Conservation (phyloP, 2,797 vertebrate genomes). For the Carcharodon carcharias region DNA sequence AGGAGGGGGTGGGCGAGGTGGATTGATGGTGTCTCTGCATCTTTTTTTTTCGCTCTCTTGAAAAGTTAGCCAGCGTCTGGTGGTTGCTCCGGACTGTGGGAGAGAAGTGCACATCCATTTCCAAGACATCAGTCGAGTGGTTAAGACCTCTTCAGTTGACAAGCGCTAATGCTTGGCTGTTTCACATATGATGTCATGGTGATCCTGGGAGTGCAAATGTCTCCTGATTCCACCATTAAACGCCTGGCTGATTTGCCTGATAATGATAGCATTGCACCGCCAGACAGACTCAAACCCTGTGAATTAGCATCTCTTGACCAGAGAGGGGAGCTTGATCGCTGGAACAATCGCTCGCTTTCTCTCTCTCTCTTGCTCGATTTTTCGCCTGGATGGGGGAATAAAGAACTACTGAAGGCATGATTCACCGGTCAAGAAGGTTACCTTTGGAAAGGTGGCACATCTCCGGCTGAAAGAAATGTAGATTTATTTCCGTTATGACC, state of each 20-base stretch:
- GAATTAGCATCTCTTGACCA: conserved; percentile 61
- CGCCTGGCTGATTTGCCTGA: conserved; percentile 75
- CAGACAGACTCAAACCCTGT: conserved; percentile 65
- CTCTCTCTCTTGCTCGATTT: not conserved
- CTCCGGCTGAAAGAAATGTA: not conserved
- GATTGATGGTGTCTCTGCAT: not conserved
- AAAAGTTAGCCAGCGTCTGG: conserved; percentile 11
- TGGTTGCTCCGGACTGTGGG: not conserved
- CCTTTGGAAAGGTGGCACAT: not conserved
- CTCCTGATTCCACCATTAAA: conserved; percentile 81
- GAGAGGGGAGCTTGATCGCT: conserved; percentile 48
- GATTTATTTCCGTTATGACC: not conserved
- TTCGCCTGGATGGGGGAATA: not conserved
- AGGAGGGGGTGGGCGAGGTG: no score
- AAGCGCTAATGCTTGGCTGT: conserved; percentile 62
- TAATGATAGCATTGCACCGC: conserved; percentile 70
- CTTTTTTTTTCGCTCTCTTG: conserved; percentile 46
- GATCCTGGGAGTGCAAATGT: conserved; percentile 75
- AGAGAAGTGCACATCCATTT: not conserved
- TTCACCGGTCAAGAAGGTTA: not conserved
- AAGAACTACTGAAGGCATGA: not conserved
- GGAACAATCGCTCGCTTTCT: conserved; percentile 39
- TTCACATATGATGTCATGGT: conserved; percentile 79
- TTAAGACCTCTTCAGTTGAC: conserved; percentile 38
- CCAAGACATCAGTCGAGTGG: not conserved